Conservation (phyloP, 1,140 invertebrate genomes). For the Drosophila serrata region DNA sequence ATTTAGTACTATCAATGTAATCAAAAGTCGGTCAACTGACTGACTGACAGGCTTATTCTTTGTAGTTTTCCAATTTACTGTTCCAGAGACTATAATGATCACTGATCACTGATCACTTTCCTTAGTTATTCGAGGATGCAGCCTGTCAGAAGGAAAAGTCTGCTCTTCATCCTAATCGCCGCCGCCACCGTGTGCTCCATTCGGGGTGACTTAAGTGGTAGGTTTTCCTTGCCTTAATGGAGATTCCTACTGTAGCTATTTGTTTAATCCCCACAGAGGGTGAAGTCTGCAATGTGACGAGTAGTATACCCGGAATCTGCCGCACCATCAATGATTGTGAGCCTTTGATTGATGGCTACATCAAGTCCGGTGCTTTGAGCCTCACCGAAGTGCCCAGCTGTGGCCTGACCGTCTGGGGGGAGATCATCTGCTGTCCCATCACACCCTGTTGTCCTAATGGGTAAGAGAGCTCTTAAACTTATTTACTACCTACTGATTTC, state of each 20-base stretch:
- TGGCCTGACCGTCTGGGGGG: slow-evolving; percentile 55
- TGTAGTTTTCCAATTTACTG: neutral
- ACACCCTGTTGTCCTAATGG: slow-evolving; percentile 48
- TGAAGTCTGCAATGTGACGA: slow-evolving; percentile 40
- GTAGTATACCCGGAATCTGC: slow-evolving; percentile 43
- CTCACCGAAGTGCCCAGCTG: slow-evolving; percentile 56
- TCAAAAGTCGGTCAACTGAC: slow-evolving; percentile 42
- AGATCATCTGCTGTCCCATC: slow-evolving; percentile 74
- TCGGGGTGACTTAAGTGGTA: neutral
- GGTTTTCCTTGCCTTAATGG: neutral
- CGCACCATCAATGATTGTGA: slow-evolving; percentile 44
- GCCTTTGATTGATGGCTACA: slow-evolving; percentile 49
- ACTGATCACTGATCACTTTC: too few species aligned
- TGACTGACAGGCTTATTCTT: neutral
- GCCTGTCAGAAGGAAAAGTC: too few species aligned
- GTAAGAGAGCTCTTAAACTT: neutral
- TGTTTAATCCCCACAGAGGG: slow-evolving; percentile 37
- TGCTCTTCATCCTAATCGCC: neutral
- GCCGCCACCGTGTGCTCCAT: neutral
- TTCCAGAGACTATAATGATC: neutral
- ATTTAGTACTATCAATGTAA: neutral
- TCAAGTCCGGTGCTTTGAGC: slow-evolving; percentile 36
- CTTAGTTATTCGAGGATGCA: neutral
- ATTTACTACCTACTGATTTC: neutral
- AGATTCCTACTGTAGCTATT: neutral